Evolutionary conservation across 2,797 vertebrate genomes (phyloP).

Genomic region (Decapterus maruadsi): DNA sequence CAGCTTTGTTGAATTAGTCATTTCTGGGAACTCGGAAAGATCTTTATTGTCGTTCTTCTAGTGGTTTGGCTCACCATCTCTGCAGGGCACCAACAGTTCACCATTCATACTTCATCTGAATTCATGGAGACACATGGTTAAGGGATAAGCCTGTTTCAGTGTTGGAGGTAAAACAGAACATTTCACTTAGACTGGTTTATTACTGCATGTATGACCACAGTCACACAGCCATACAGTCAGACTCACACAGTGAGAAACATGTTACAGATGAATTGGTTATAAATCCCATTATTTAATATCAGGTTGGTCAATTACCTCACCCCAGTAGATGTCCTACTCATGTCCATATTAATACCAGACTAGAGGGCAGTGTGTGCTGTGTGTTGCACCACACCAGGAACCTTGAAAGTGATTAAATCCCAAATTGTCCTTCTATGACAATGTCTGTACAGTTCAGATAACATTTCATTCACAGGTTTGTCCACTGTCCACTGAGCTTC

Average conservation of each 20-base stretch:
- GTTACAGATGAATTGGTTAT: background rate
- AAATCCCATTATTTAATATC: background rate
- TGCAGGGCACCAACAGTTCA: conserved; percentile 24
- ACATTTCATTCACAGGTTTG: too few species aligned
- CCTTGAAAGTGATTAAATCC: too few species aligned
- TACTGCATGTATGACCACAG: background rate
- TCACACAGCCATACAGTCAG: background rate
- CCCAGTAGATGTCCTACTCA: too few species aligned
- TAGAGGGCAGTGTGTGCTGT: too few species aligned
- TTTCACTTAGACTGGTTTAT: background rate
- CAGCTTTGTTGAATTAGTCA: conserved; percentile 31
- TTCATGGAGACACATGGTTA: background rate
- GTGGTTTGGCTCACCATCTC: conserved; percentile 35
- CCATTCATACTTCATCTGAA: background rate
- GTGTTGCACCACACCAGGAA: too few species aligned
- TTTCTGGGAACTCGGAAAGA: conserved; percentile 53
- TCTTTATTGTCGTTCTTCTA: conserved; percentile 37
- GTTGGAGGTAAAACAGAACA: background rate
- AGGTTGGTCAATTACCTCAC: background rate
- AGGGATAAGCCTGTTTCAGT: background rate
- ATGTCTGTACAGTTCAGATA: too few species aligned
- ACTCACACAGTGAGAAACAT: background rate
- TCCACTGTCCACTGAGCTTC: too few species aligned
- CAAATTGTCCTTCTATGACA: too few species aligned
- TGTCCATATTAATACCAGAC: too few species aligned